phyloP scores from a whole-genome alignment of 2,888 invertebrate species.

The Euproctis similis region DNA sequence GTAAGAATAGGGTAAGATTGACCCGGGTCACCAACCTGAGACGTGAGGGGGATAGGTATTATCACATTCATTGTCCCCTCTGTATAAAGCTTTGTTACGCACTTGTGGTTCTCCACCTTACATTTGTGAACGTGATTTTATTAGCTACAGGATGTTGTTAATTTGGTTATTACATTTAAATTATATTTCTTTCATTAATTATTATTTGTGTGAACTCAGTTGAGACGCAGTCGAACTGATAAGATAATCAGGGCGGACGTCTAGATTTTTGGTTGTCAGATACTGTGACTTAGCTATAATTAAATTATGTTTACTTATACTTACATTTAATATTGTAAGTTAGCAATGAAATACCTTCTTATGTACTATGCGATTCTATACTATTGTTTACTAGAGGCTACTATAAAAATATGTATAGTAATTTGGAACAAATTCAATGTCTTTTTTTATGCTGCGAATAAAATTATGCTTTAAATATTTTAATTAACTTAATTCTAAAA shows the following conservation, averaged over 20 bases:
- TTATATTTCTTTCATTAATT: not conserved
- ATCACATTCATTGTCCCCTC: conserved; percentile 46
- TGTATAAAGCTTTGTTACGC: conserved; percentile 51
- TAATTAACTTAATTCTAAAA: no score
- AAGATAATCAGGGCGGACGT: not conserved
- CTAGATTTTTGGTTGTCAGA: not conserved
- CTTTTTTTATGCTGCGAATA: no score
- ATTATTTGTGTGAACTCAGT: not conserved
- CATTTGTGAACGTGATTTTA: conserved; percentile 35
- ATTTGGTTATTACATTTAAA: not conserved
- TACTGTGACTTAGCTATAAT: no score
- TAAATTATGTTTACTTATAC: no score
- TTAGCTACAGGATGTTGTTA: conserved; percentile 31
- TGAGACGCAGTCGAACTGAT: not conserved
- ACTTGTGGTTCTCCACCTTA: conserved; percentile 60
- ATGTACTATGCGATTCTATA: no score
- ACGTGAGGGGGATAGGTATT: conserved; percentile 46
- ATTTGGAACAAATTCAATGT: no score
- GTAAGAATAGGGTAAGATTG: conserved; percentile 24
- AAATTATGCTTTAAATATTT: no score
- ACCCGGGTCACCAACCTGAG: conserved; percentile 44
- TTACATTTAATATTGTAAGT: no score
- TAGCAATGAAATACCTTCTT: no score
- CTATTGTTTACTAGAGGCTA: no score
- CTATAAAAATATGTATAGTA: no score